phyloP scores from a whole-genome alignment of 2,113 vertebrate genomes.

The Todiramphus saurophagus region DNA sequence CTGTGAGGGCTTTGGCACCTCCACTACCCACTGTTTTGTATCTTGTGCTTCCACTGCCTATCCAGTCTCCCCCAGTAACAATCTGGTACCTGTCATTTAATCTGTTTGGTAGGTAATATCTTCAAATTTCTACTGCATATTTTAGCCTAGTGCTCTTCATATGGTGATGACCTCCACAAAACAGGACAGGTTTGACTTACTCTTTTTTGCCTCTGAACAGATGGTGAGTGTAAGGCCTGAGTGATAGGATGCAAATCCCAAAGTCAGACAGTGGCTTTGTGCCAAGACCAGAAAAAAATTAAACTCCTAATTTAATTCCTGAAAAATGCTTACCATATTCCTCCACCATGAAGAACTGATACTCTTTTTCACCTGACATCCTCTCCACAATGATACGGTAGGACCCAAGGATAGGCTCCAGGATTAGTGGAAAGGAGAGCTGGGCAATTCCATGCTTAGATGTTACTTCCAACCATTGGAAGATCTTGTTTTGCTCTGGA shows the following conservation, averaged over 20 bases:
- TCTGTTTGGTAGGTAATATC: neutral
- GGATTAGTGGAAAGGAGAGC: slow-evolving; percentile 59
- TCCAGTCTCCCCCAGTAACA: neutral
- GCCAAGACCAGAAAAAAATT: neutral
- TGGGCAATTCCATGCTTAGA: slow-evolving; percentile 62
- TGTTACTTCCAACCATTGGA: slow-evolving; percentile 71
- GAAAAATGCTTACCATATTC: slow-evolving; percentile 66
- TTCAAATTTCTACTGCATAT: neutral
- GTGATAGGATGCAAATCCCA: neutral
- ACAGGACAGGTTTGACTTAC: neutral
- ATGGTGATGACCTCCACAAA: neutral
- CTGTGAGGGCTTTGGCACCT: neutral
- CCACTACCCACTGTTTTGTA: neutral
- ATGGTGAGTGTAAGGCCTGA: neutral
- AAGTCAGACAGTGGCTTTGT: neutral
- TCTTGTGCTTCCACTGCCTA: neutral
- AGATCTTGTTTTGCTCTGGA: slow-evolving; percentile 68
- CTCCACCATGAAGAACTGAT: slow-evolving; percentile 62
- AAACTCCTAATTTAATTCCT: neutral
- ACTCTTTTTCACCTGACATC: neutral
- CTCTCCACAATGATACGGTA: slow-evolving; percentile 58
- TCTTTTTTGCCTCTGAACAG: neutral
- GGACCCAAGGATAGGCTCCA: slow-evolving; percentile 62
- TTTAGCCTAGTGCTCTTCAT: neutral
- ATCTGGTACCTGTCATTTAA: neutral